Base-by-base conservation (phyloP, 1,140 invertebrate species). In the Rhopalosiphum maidis region DNA sequence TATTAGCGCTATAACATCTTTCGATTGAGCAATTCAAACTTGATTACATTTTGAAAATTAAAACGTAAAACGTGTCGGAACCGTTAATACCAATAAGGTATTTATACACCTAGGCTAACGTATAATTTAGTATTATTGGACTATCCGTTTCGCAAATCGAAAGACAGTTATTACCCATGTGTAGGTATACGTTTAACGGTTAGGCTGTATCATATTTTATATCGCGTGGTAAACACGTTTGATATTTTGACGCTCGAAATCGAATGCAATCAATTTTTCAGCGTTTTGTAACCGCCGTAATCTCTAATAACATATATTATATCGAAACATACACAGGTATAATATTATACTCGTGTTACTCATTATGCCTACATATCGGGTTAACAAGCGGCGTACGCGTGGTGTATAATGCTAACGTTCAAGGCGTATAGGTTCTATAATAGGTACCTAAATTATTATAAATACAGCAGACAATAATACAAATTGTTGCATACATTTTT, bases 401-500 rank as follows among this genome's bases (percentile, higher is more conserved):
- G 18, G 25, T n/a, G 15, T 41, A 23, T 41, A 22, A 43, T 6
- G 30, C 46, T 1, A 4, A 43, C 9, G 15, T n/a, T 11, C 11
- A 4, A 68, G 9, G 11, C 30, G 60, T 68, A 41, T 41, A 30
- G 11, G 9, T 60, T 60, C 15, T 51, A 51, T 51, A 51, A 25
- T n/a, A 30, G 55, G 55, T 60, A n/a, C 60, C 60, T 77, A 77
- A 77, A 77, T 77, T 77, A 77, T 77, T 77, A n/a, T 77, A 77
- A 77, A 77, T 37, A 37, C 37, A 25, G 51, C 54, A 90, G 89
- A 68, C 55, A 90, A 90, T 90, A 90, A 90, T 90, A 68, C 37
- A 68, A 90, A 90, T 90, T 43, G 54, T 90, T 68, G 55, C 55
- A 90, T 68, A 90, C 30, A 90, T 90, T 88, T 21, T 37, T 55